A percentile compares a stretch with the other conserved stretches of the same genome.
phyloP scores from a whole-genome alignment of 2,888 invertebrate species.

The Nemapogon koenigi region DNA sequence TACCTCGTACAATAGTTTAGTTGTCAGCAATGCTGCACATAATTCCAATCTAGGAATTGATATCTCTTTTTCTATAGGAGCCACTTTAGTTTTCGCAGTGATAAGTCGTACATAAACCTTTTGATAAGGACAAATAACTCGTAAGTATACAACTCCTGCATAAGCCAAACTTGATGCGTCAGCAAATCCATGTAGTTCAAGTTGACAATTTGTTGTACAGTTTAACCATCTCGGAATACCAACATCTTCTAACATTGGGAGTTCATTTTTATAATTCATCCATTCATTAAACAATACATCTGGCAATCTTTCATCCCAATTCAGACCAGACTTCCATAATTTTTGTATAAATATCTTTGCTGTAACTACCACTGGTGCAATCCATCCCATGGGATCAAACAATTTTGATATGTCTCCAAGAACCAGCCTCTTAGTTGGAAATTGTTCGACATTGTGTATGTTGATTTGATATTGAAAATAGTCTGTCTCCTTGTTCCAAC shows the following conservation, averaged over 20 bases:
- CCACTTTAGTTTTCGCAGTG: slow-evolving; percentile 18
- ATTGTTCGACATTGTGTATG: slow-evolving; percentile 11
- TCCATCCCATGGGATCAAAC: slow-evolving; percentile 22
- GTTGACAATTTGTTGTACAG: background rate
- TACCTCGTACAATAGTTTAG: slow-evolving; percentile 7
- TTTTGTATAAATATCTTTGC: slow-evolving; percentile 19
- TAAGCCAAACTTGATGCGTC: slow-evolving; percentile 18
- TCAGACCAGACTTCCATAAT: slow-evolving; percentile 15
- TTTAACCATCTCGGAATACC: slow-evolving; percentile 16
- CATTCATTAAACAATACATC: slow-evolving; percentile 12
- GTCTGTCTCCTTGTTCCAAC: slow-evolving; percentile 19
- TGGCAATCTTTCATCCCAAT: slow-evolving; percentile 17
- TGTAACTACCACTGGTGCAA: slow-evolving; percentile 17
- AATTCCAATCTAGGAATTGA: slow-evolving; percentile 19
- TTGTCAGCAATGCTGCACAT: slow-evolving; percentile 14
- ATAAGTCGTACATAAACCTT: slow-evolving; percentile 12
- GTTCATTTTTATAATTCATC: slow-evolving; percentile 11
- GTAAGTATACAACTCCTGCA: slow-evolving; percentile 17
- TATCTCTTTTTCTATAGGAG: slow-evolving; percentile 16
- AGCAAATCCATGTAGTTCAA: slow-evolving; percentile 17
- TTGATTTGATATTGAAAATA: slow-evolving; percentile 16
- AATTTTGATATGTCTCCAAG: slow-evolving; percentile 20
- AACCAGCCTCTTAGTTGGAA: slow-evolving; percentile 18
- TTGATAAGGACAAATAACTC: background rate
- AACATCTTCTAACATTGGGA: slow-evolving; percentile 10